Evolutionary conservation across 2,113 vertebrate genomes (phyloP).

Genomic region (Sapajus apella): DNA sequence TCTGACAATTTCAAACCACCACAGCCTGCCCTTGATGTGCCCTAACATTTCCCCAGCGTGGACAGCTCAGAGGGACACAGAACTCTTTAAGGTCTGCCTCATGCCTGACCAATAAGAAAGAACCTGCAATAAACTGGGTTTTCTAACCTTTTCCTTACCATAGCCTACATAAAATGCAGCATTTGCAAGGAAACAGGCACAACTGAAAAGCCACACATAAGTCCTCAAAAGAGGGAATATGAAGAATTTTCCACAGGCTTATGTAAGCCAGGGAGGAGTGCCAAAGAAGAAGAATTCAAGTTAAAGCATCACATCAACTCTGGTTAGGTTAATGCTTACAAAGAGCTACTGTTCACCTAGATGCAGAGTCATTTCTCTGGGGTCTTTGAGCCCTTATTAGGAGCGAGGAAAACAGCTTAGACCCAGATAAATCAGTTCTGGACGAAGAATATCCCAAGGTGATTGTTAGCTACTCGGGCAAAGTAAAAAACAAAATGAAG

Average conservation of each 20-base stretch:
- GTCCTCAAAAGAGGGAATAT: not conserved
- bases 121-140: not conserved
- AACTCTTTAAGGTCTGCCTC: not conserved
- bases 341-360: not conserved
- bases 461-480: not conserved
- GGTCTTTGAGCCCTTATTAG: not conserved
- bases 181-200: not conserved
- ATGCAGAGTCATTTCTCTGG: not conserved
- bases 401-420: not conserved
- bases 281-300: not conserved
- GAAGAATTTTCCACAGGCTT: constrained; percentile 4
- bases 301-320: constrained; percentile 28
- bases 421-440: constrained; percentile 16
- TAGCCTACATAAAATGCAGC: constrained; percentile 10
- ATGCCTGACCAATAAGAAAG: not conserved
- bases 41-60: not conserved
- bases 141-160: not conserved
- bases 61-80: not conserved
- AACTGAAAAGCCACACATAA: not conserved
- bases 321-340: not conserved
- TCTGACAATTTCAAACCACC: not conserved
- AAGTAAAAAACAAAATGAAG: constrained; percentile 45
- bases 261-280: not conserved
- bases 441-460: constrained; percentile 25
- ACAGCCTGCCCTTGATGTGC: not conserved